Base-by-base conservation (phyloP, 23 tunicate species). In the Aplidium turbinatum region DNA sequence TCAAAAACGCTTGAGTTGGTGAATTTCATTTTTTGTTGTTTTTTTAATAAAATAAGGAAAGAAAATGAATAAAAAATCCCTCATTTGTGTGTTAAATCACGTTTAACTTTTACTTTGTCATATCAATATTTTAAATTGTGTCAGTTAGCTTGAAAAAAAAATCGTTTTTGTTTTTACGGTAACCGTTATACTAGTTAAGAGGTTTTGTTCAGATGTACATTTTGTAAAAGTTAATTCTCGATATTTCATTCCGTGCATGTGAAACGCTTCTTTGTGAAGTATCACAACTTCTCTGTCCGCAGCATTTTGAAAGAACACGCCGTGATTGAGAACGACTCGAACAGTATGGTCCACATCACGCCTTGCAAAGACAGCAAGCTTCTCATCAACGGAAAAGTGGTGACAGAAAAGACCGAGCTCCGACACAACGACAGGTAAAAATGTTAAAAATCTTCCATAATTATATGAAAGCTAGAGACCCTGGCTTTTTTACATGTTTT, bases 351-450 rank as follows among this genome's bases (percentile, higher is more conserved):
- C 20, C 28, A 72, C 40, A 48, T 54, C 18, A 77, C 76, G 9
- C 25, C 28, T 9, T 72, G 23, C 13, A 58, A 29, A 31, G 38
- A 65, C 45, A 64, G 97, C 38, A 77, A 78, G 31, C 23, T 90
- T n/a, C 47, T 90, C 18, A 54, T 90, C 38, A 90, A 90, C 54
- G 97, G 97, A 16, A 82, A 82, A 57, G 55, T 56, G 1, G 56
- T 90, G 4, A 51, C 65, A 25, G 75, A 90, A 48, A 68, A 64
- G 31, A 64, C 73, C 19, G 78, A 71, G 58, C 65, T 90, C 9
- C 80, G 74, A 29, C 97, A 90, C 83, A 90, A 90, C 62, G 97
- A 90, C 85, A 83, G 97, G 97, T 90, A 39, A 0, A 22, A 25
- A 19, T n/a, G n/a, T n/a, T n/a, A n/a, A n/a, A n/a, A n/a, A n/a